Percentiles rank a stretch among this genome's conserved stretches.
These are phyloP conservation scores for Chloropsis cyanopogon DNA, from an alignment of 2,113 vertebrate genomes.

Conservation along the genomic window DNA sequence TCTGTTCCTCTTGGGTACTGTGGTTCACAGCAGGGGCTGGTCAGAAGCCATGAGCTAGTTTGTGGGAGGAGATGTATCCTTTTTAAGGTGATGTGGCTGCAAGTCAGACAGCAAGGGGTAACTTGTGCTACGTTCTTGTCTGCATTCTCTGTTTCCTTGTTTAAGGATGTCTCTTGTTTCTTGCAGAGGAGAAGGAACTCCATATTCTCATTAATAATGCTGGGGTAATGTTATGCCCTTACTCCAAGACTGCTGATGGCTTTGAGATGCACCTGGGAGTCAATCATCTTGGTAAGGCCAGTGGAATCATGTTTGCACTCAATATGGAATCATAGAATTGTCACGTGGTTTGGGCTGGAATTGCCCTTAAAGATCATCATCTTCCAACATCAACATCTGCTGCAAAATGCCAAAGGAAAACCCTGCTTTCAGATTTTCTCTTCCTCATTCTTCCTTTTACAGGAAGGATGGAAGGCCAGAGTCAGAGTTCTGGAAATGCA, in stretches of 20 bases:
- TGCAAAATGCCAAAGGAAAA: background rate
- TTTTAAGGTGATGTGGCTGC: background rate
- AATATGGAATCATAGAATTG: background rate
- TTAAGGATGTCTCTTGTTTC: conserved; percentile 4
- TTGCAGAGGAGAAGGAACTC: conserved; percentile 86
- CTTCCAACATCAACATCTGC: background rate
- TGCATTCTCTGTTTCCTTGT: background rate
- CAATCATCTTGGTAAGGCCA: conserved; percentile 88
- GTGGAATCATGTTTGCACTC: background rate
- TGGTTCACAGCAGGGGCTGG: background rate
- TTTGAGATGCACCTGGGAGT: conserved; percentile 97
- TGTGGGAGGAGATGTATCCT: background rate
- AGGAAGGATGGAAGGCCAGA: background rate
- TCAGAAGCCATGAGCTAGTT: background rate
- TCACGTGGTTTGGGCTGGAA: background rate
- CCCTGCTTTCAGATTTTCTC: background rate
- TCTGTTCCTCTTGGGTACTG: background rate
- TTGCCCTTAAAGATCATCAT: background rate
- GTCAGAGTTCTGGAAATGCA: background rate
- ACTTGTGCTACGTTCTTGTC: background rate
- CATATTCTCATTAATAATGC: conserved; percentile 94
- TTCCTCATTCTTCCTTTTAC: background rate
- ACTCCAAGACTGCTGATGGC: conserved; percentile 89
- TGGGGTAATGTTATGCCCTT: conserved; percentile 93
- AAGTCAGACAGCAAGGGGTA: background rate